Conservation (phyloP, 2,888 invertebrate species). For the Trisateles emortualis region DNA sequence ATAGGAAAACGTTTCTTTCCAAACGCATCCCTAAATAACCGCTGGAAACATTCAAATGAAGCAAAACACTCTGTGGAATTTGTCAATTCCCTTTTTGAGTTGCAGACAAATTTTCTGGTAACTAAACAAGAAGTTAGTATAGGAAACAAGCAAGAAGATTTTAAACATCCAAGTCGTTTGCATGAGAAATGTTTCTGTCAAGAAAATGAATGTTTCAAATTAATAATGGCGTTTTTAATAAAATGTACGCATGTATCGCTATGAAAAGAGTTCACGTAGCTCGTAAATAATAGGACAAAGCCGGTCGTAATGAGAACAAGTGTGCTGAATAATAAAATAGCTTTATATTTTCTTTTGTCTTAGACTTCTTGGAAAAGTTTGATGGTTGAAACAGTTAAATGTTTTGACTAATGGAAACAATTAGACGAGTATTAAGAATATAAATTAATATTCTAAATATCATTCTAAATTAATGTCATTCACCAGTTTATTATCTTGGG, state of each 20-base stretch:
- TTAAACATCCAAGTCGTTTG: constrained; percentile 3
- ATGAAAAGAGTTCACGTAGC: constrained; percentile 52
- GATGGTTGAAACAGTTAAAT: constrained; percentile 29
- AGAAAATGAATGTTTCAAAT: constrained; percentile 35
- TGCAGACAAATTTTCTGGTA: background rate
- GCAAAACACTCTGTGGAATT: no score
- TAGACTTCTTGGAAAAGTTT: constrained; percentile 29
- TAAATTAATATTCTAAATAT: no score
- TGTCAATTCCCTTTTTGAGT: no score
- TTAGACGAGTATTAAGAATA: background rate
- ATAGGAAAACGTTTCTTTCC: no score
- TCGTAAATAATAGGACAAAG: constrained; percentile 58
- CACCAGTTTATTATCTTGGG: no score
- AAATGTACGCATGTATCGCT: constrained; percentile 34
- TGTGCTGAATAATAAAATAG: constrained; percentile 57
- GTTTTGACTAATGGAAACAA: constrained; percentile 15
- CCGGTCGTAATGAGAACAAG: constrained; percentile 56
- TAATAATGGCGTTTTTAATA: constrained; percentile 37
- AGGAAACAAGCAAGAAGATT: background rate
- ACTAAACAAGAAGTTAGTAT: no score
- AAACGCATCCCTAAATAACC: no score
- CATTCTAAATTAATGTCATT: no score
- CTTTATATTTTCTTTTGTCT: constrained; percentile 47
- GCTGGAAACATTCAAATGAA: no score
- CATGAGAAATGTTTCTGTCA: constrained; percentile 19